Evolutionary conservation across 2,113 vertebrate genomes (phyloP), one percentile per base, ranked within the genome.

Genomic region (Lota lota): DNA sequence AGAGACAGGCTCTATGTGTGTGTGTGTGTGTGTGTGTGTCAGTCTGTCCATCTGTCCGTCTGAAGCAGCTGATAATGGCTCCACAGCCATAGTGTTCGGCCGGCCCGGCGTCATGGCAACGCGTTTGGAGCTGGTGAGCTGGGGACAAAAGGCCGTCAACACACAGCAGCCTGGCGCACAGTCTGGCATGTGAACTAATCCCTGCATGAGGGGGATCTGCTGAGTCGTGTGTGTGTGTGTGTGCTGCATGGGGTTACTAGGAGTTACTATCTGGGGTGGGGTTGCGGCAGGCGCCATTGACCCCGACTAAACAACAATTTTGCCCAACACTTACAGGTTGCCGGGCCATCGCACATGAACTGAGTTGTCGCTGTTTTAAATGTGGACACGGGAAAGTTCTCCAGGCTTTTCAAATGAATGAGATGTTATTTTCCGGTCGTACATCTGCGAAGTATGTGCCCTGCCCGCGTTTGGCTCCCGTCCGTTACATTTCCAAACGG

Each of bases 1-100:
- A 47, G 40, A 47, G 40, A 47, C 40, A 11, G 53, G 3, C 17
- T 56, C 3, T 56, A 10, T 56, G 53, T 56, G 16, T 56, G 53
- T 56, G 16, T 56, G 16, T 56, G 53, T 56, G 17, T 47, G 40
- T 2, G 8, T 12, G 40, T 12, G 40, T 12, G 40, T 47, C 8
- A 10, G 40, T 14, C 8, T 47, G 40, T 14, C 40, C 2, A 2
- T 47, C 40, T 47, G 40, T 47, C 40, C 10, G 10, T 47, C 40
- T 47, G 24, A 67, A 47, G 63, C 78, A 84, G 79, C 85, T 74
- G 79, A 86, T 75, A n/a, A 17, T 67, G 7, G 57, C 50, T 63
- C 79, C 65, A 61, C 60, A 53, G 68, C 77, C 80, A 80, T 86
- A 90, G 87, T 69, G 73, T 88, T 89, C 84, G 18, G 73, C 77